A percentile compares a stretch with the other conserved stretches of the same genome.
These are phyloP conservation scores for Anser brachyrhynchus DNA, from an alignment of 2,113 vertebrate genomes.

Conservation along the genomic window DNA sequence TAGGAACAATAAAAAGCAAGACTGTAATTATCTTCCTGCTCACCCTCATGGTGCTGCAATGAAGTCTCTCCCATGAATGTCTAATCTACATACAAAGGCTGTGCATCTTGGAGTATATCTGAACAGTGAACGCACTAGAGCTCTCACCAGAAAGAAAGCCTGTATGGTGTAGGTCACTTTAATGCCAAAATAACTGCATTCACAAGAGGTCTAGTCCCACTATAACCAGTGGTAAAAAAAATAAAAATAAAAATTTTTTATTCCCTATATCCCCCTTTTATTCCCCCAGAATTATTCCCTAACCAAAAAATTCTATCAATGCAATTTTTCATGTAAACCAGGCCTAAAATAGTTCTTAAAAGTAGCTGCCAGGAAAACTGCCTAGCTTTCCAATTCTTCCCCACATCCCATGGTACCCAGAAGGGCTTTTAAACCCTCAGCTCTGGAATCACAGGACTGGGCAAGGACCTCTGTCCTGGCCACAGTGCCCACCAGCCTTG, in stretches of 20 bases:
- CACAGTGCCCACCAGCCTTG: background rate
- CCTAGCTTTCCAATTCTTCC: background rate
- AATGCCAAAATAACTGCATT: background rate
- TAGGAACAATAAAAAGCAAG: constrained; percentile 32
- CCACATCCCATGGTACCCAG: background rate
- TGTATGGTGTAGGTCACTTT: background rate
- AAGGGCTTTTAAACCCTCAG: background rate
- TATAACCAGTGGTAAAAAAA: background rate
- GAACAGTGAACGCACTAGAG: background rate
- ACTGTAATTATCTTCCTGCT: constrained; percentile 35
- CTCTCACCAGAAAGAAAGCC: background rate
- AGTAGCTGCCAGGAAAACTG: background rate
- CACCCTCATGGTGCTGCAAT: background rate
- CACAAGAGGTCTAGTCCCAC: background rate
- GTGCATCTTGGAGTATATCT: background rate
- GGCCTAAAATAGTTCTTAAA: background rate
- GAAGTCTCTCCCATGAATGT: background rate
- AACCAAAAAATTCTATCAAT: background rate
- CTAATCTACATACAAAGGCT: background rate
- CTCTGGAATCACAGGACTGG: background rate
- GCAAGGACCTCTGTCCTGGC: background rate
- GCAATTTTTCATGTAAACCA: background rate
- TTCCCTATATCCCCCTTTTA: no score
- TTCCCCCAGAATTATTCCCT: background rate
- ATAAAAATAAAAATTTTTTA: background rate